Percentiles rank a stretch among this genome's conserved stretches.
phyloP scores from a whole-genome alignment of 1,140 invertebrate genomes.

The Penaeus vannamei region DNA sequence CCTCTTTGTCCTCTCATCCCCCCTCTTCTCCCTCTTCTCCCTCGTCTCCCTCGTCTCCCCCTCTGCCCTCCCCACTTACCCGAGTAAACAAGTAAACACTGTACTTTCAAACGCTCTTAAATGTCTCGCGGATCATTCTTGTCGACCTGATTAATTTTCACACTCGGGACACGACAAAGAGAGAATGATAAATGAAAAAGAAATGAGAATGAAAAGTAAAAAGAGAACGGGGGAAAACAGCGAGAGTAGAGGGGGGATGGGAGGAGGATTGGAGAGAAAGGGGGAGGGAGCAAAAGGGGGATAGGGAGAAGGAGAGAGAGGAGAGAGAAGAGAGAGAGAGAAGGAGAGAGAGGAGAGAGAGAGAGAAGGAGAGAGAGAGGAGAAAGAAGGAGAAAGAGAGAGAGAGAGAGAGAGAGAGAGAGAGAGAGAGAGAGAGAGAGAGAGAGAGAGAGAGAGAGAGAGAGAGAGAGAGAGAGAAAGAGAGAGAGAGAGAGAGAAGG shows the following conservation, averaged over 20 bases:
- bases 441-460: neutral
- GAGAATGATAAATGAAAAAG: neutral
- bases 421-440: too few species aligned
- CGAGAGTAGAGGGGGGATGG: neutral
- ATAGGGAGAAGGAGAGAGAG: conserved; percentile 32
- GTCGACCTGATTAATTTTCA: neutral
- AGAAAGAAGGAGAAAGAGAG: neutral
- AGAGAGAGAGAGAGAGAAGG: neutral
- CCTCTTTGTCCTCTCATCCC: conserved; percentile 5
- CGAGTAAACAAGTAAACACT: neutral
- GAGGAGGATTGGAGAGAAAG: neutral
- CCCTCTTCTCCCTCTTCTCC: too few species aligned
- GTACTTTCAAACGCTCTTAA: neutral
- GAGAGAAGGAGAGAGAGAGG: neutral
- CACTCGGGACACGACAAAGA: neutral
- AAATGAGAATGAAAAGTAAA: neutral
- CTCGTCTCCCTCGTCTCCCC: neutral
- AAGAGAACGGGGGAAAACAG: neutral
- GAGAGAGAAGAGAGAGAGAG: neutral
- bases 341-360: neutral
- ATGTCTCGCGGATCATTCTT: neutral
- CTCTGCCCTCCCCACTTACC: neutral
- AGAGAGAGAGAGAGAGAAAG: neutral
- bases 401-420: fast-evolving
- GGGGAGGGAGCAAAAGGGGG: conserved; percentile 19